phyloP scores from a whole-genome alignment of 2,113 vertebrate genomes.

The Pygathrix nemaeus region DNA sequence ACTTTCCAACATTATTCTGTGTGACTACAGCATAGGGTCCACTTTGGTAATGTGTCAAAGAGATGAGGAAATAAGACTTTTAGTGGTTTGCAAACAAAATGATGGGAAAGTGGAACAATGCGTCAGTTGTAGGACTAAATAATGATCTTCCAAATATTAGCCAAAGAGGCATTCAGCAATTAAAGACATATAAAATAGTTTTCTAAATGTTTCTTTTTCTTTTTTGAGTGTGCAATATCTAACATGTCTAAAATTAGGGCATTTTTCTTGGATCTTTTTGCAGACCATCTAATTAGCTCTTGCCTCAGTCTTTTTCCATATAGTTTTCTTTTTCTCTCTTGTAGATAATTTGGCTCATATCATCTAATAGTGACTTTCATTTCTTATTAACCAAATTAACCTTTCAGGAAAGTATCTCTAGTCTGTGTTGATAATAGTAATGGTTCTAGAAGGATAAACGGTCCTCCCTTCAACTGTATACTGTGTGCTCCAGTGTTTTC shows the following conservation, averaged over 20 bases:
- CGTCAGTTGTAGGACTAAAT: conserved; percentile 4
- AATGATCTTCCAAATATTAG: conserved; percentile 24
- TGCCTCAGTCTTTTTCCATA: conserved; percentile 8
- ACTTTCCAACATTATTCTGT: conserved; percentile 78
- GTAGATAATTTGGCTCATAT: conserved; percentile 13
- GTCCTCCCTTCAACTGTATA: background rate
- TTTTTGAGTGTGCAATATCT: conserved; percentile 69
- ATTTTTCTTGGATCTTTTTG: conserved; percentile 51
- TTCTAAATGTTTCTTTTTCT: conserved; percentile 63
- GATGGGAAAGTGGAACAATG: background rate
- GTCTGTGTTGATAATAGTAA: background rate
- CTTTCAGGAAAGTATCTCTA: conserved; percentile 48
- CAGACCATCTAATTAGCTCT: conserved; percentile 57
- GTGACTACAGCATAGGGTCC: conserved; percentile 81
- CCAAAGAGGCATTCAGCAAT: conserved; percentile 65
- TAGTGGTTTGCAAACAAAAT: conserved; percentile 69
- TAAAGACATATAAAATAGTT: conserved; percentile 67
- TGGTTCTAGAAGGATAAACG: conserved; percentile 5
- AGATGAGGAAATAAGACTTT: conserved; percentile 52
- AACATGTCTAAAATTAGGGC: conserved; percentile 46
- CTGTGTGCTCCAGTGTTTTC: background rate
- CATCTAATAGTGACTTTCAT: background rate
- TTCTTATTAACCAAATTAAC: conserved; percentile 37
- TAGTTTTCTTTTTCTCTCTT: background rate
- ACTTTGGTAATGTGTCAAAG: conserved; percentile 79